These are phyloP conservation scores for Cephus spinipes DNA, from an alignment of 2,888 invertebrate species.

Conservation along the genomic window DNA sequence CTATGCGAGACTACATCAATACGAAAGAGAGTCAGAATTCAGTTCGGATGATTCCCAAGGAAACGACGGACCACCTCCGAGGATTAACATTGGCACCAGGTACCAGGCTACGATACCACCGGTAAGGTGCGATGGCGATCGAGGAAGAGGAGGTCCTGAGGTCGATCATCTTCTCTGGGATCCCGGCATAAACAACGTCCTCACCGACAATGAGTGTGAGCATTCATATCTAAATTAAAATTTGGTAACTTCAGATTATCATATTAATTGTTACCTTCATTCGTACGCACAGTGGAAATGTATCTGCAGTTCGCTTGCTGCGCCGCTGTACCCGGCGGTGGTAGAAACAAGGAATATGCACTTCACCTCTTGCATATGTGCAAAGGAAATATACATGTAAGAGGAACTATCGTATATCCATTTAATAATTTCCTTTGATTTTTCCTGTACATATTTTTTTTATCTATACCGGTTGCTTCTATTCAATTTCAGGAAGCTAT, in stretches of 20 bases:
- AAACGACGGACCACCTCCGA: conserved; percentile 72
- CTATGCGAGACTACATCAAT: conserved; percentile 69
- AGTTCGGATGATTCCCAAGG: conserved; percentile 63
- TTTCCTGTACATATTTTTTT: neutral
- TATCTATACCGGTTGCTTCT: neutral
- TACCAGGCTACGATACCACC: conserved; percentile 87
- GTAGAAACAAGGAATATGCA: conserved; percentile 93
- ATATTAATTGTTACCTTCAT: conserved; percentile 27
- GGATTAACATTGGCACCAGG: conserved; percentile 88
- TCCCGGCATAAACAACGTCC: conserved; percentile 79
- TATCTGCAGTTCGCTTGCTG: conserved; percentile 96
- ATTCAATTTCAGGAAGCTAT: conserved; percentile 77
- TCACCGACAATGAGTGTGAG: conserved; percentile 81
- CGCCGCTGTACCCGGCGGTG: conserved; percentile 93
- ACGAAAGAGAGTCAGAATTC: conserved; percentile 61
- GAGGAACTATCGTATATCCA: conserved; percentile 33
- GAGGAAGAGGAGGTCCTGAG: conserved; percentile 67
- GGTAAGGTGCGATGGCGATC: conserved; percentile 63
- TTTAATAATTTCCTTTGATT: conserved; percentile 13
- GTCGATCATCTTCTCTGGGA: conserved; percentile 87
- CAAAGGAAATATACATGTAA: conserved; percentile 87
- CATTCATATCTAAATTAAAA: conserved; percentile 18
- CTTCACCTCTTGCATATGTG: conserved; percentile 89
- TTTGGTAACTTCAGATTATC: conserved; percentile 13
- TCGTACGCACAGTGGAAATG: conserved; percentile 79